Base-by-base conservation (phyloP, 2,888 invertebrate species). In the Liopterus haemorrhoidalis region DNA sequence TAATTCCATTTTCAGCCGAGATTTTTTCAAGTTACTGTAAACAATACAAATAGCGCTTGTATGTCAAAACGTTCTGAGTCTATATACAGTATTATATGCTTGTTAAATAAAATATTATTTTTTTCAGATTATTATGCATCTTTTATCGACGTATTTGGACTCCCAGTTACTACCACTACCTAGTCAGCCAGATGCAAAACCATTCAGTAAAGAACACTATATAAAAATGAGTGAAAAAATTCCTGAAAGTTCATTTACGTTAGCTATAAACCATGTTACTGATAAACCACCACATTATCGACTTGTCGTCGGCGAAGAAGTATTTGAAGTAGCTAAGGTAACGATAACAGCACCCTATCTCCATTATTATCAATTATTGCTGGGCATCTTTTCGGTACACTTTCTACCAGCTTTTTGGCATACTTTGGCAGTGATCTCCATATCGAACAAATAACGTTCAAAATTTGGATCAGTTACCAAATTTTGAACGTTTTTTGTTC, bases 121-220 rank as follows among this genome's bases (percentile, higher is more conserved):
- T 49, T 61, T 68, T 22, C 63, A 87, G 84, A 76, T 89, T 53
- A 71, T 95, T 48, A 84, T 92, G 75, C 90, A 91, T 65, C 67
- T 90, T 54, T 74, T 93, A 52, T 85, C 85, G 50, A 78, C 85
- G 0, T 95, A 94, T 67, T 71, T 95, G 70, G 94, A 94, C 68
- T 81, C 82, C 15, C 83, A 87, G 64, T 67, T 89, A 45, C 70
- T 84, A 67, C 73, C 84, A 14, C 68, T 78, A 30, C 75, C 81
- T 2, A 72, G 71, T 55, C 76, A 78, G 60, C 79, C 81, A 2
- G 81, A 82, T 49, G 76, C 77, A 1, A 71, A 81, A 39, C 76
- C 82, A 2, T 83, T 83, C 59, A 78, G 68, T 59, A 77, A 73
- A 47, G 71, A 52, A 46, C 68, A 74, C 54, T 66, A 69, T 43